Conservation (phyloP, 2,113 vertebrate genomes). For the Odocoileus hemionus region DNA sequence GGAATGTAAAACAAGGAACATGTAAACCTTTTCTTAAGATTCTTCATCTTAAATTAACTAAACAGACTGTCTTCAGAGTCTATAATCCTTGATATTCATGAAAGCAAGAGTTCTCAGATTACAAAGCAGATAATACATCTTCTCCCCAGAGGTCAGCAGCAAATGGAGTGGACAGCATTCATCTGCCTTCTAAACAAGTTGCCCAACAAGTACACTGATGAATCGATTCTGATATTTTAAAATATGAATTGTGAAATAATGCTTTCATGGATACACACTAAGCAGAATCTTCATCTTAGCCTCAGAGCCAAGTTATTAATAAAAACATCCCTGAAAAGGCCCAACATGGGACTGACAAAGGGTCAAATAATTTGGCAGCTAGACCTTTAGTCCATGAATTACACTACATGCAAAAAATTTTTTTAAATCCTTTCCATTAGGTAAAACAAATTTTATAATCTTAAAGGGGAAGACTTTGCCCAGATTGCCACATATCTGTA, state of each 20-base stretch:
- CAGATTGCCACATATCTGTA: not conserved
- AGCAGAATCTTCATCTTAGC: not conserved
- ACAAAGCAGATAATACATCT: not conserved
- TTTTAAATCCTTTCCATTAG: not conserved
- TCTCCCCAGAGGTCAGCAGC: not conserved
- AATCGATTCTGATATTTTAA: not conserved
- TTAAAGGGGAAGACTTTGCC: not conserved
- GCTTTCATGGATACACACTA: not conserved
- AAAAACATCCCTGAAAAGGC: not conserved
- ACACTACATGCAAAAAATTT: not conserved
- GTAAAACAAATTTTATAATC: not conserved
- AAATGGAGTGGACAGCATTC: not conserved
- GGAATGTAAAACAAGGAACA: not conserved
- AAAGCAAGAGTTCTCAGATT: conserved; percentile 5
- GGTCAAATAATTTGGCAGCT: not conserved
- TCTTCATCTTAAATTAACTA: conserved; percentile 25
- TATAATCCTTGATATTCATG: not conserved
- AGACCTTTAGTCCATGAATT: not conserved
- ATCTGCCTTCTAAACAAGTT: not conserved
- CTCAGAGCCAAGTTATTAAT: not conserved
- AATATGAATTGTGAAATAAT: not conserved
- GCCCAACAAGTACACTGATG: not conserved
- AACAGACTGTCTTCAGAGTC: conserved; percentile 4
- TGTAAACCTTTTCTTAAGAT: not conserved
- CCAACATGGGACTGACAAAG: not conserved